Conservation (phyloP, 2,888 invertebrate genomes). For the Dicyrtoma fusca region DNA sequence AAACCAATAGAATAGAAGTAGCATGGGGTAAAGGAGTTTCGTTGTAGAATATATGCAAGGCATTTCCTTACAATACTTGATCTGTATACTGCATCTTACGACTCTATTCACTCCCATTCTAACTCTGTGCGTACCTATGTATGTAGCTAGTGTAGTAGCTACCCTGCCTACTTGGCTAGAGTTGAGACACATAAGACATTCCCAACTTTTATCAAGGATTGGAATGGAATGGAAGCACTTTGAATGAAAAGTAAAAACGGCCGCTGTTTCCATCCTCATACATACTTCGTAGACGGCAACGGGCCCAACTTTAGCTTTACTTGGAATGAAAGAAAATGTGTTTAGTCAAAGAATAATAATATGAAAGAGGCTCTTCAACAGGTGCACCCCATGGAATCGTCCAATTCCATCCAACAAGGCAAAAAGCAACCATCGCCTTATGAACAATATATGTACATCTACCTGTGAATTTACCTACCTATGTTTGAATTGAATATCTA, state of each 20-base stretch:
- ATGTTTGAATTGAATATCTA: neutral
- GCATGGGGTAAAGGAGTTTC: slow-evolving; percentile 8
- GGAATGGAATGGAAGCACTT: slow-evolving; percentile 19
- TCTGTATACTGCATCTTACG: no score
- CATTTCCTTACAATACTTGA: neutral
- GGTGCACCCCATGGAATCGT: slow-evolving; percentile 38
- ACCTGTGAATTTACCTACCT: neutral
- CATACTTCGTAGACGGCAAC: neutral
- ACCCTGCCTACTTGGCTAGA: no score
- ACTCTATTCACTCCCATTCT: no score
- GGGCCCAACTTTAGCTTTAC: slow-evolving; percentile 1
- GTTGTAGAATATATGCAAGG: neutral
- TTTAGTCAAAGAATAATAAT: slow-evolving; percentile 17
- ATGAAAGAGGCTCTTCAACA: slow-evolving; percentile 35
- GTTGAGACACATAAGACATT: no score
- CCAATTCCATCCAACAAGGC: neutral
- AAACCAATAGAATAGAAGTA: slow-evolving; percentile 3
- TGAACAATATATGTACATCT: no score
- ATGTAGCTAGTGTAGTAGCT: no score
- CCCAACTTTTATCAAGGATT: no score
- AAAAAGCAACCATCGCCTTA: slow-evolving; percentile 2
- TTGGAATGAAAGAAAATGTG: slow-evolving; percentile 34
- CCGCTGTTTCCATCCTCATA: neutral
- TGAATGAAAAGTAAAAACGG: slow-evolving; percentile 41
- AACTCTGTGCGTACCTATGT: no score